Base-by-base conservation (phyloP, 2,113 vertebrate species). In the Ploceus nigricollis region DNA sequence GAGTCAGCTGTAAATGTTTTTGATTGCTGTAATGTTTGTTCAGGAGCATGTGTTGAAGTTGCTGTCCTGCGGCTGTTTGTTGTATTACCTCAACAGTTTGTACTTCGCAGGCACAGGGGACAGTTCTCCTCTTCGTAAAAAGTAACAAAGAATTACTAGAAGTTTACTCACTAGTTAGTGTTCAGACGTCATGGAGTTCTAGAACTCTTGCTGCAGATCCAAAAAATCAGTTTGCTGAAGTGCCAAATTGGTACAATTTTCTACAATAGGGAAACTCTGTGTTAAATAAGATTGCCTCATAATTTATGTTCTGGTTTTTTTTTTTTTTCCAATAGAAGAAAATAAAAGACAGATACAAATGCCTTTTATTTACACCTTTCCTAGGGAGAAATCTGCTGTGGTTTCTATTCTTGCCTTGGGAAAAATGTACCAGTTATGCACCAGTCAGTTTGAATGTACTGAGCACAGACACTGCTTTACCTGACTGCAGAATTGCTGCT, bases 1-100 rank as follows among this genome's bases (percentile, higher is more conserved):
- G 47, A 95, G 85, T 94, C 91, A 89, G 77, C 90, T 95, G 89
- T 91, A 65, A 76, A 89, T 87, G 53, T 51, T 92, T 93, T 70
- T 73, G 93, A 70, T 81, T 35, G 81, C 72, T 11, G 35, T 27
- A 75, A 73, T 70, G 57, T 95, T 95, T 93, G 71, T 45, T 91
- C 84, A 21, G 31, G 69, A 95, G 53, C 48, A 27, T 35, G 63
- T 44, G 69, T 73, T 73, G 42, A 11, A 63, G 71, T 73, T 87
- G 78, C 78, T 88, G 92, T 89, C 79, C 37, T 35, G 64, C 0
- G 54, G 54, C 89, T 63, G 60, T 65, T 85, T 72, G 61, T 54
- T 89, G 64, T 51, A 35, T 94, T 93, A 63, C 58, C 82, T 95
- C 92, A 95, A 39, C 54, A 68, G n/a, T 84, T 91, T 65, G 82